phyloP scores from a whole-genome alignment of 2,888 invertebrate species.

The Cantharis nigra region DNA sequence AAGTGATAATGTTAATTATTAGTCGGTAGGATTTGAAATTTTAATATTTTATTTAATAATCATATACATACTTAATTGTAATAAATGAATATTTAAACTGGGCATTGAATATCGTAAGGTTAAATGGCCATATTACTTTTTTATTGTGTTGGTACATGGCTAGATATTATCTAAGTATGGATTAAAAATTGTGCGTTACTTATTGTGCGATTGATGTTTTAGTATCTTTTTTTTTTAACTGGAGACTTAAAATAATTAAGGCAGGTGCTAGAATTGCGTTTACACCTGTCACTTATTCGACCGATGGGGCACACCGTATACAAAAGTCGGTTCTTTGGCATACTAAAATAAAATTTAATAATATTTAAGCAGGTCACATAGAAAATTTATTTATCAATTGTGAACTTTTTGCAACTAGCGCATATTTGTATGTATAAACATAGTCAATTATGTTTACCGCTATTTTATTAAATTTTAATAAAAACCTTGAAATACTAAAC shows the following conservation, averaged over 20 bases:
- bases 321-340: constrained; percentile 31
- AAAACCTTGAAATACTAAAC: neutral
- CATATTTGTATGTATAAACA: constrained; percentile 11
- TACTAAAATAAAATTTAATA: constrained; percentile 16
- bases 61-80: neutral
- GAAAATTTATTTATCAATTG: constrained; percentile 13
- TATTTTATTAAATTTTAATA: neutral
- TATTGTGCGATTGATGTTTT: constrained; percentile 16
- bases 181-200: constrained; percentile 16
- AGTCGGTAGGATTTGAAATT: neutral
- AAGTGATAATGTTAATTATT: neutral
- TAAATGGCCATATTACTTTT: too few relatives aligned
- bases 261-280: constrained; percentile 46
- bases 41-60: neutral
- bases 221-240: constrained; percentile 9
- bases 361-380: constrained; percentile 22
- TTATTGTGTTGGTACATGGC: too few relatives aligned
- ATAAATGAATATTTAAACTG: neutral
- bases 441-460: constrained; percentile 5
- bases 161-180: too few relatives aligned
- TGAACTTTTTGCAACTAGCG: constrained; percentile 13
- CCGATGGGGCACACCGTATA: constrained; percentile 44
- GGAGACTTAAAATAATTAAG: constrained; percentile 37
- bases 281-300: constrained; percentile 47
- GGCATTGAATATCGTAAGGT: neutral